Evolutionary conservation across 2,888 invertebrate genomes (phyloP).

Genomic region (Platynereis dumerilii): DNA sequence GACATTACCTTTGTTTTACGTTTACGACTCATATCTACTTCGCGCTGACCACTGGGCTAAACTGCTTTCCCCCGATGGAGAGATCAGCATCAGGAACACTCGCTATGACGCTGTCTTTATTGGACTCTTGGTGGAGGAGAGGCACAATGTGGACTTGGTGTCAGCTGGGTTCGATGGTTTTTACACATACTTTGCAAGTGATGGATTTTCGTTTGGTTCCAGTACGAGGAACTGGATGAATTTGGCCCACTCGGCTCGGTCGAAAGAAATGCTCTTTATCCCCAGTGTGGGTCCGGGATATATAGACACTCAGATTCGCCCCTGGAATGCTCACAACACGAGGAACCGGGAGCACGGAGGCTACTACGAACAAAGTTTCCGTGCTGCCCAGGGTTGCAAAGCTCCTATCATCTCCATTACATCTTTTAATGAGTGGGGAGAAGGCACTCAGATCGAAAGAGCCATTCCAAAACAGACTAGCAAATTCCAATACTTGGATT

Average conservation of each 20-base stretch:
- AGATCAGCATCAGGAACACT: slow-evolving; percentile 67
- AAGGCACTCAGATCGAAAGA: slow-evolving; percentile 78
- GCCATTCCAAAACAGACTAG: slow-evolving; percentile 65
- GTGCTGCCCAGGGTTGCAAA: slow-evolving; percentile 68
- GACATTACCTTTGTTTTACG: slow-evolving; percentile 70
- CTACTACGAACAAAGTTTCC: slow-evolving; percentile 73
- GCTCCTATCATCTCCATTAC: slow-evolving; percentile 72
- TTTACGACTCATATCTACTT: slow-evolving; percentile 72
- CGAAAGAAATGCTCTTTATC: slow-evolving; percentile 65
- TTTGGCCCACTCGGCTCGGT: slow-evolving; percentile 43
- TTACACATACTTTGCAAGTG: slow-evolving; percentile 73
- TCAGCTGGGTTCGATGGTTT: slow-evolving; percentile 68
- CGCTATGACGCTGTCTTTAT: slow-evolving; percentile 70
- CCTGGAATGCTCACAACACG: slow-evolving; percentile 69
- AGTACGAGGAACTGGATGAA: slow-evolving; percentile 62
- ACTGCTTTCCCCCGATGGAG: slow-evolving; percentile 59
- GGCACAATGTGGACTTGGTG: slow-evolving; percentile 64
- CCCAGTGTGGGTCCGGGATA: slow-evolving; percentile 77
- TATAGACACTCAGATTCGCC: slow-evolving; percentile 71
- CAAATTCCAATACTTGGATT: slow-evolving; percentile 68
- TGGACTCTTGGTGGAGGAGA: slow-evolving; percentile 69
- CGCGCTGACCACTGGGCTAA: slow-evolving; percentile 67
- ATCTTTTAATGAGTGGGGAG: slow-evolving; percentile 79
- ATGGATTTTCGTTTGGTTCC: slow-evolving; percentile 73
- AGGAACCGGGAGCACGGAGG: slow-evolving; percentile 68